These are phyloP conservation scores for Magallana nippona DNA, from an alignment of 2,888 invertebrate genomes.

Conservation along the genomic window DNA sequence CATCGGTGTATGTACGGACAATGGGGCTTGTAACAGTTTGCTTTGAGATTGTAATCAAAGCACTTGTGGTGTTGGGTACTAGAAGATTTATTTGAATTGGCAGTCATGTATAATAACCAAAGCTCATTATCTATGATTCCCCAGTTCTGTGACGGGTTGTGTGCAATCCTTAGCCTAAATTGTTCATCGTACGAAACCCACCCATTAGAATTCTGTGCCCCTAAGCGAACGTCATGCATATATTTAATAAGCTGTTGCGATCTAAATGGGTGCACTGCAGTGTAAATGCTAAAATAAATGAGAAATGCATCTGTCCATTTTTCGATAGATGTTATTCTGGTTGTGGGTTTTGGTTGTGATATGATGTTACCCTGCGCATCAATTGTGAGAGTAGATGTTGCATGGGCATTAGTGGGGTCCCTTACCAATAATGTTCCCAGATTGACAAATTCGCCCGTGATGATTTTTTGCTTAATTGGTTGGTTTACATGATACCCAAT, in stretches of 20 bases:
- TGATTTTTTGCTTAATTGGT: too few relatives aligned
- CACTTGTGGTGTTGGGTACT: neutral
- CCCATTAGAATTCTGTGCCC: too few relatives aligned
- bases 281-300: neutral
- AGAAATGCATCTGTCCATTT: too few relatives aligned
- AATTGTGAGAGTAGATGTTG: neutral
- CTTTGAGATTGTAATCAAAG: constrained; percentile 34
- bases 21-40: neutral
- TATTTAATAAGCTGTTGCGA: too few relatives aligned
- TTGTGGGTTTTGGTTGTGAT: too few relatives aligned
- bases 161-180: too few relatives aligned
- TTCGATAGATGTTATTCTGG: too few relatives aligned
- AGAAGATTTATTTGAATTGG: neutral
- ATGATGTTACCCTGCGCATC: neutral
- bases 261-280: neutral
- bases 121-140: constrained; percentile 31
- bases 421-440: neutral
- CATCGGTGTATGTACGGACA: too few relatives aligned
- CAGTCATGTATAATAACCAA: constrained; percentile 21
- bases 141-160: neutral
- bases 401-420: neutral
- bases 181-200: too few relatives aligned
- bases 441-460: neutral
- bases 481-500: too few relatives aligned
- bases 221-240: too few relatives aligned